Percentiles rank a stretch among this genome's conserved stretches.
phyloP scores from a whole-genome alignment of 2,888 invertebrate species.

The Altica lythri region DNA sequence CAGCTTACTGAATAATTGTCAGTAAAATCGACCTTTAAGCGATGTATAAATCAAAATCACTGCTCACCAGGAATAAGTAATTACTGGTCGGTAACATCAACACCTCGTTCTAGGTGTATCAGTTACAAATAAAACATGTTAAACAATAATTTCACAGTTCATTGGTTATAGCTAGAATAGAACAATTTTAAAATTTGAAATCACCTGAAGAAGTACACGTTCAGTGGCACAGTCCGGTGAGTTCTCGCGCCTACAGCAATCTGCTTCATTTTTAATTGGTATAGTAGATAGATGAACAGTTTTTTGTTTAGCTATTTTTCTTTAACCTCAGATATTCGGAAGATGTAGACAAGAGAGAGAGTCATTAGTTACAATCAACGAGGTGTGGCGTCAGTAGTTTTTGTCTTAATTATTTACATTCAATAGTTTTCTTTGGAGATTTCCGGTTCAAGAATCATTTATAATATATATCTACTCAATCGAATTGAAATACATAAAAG shows the following conservation, averaged over 20 bases:
- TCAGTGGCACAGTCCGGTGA: constrained; percentile 29
- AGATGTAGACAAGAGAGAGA: constrained; percentile 8
- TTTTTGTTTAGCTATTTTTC: constrained; percentile 15
- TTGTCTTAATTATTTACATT: constrained; percentile 13
- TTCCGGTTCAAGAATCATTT: constrained; percentile 6
- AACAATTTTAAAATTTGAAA: constrained; percentile 46
- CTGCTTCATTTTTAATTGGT: constrained; percentile 21
- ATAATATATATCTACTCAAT: neutral
- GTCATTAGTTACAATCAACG: constrained; percentile 12
- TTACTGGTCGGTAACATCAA: constrained; percentile 26
- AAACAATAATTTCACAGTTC: constrained; percentile 50
- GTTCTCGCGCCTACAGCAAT: constrained; percentile 17
- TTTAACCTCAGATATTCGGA: constrained; percentile 15
- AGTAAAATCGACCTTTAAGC: constrained; percentile 16
- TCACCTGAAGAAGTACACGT: constrained; percentile 39
- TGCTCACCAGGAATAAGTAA: constrained; percentile 21
- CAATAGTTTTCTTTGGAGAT: neutral
- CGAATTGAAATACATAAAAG: neutral
- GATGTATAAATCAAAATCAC: constrained; percentile 14
- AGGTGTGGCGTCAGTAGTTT: constrained; percentile 13
- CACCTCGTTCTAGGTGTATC: constrained; percentile 24
- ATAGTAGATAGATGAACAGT: constrained; percentile 9
- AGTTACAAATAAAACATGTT: constrained; percentile 38
- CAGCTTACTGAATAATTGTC: constrained; percentile 12
- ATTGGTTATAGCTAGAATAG: constrained; percentile 40